Conservation (phyloP, 92 coral and sea anemone species). For the Phymanthus crucifer region DNA sequence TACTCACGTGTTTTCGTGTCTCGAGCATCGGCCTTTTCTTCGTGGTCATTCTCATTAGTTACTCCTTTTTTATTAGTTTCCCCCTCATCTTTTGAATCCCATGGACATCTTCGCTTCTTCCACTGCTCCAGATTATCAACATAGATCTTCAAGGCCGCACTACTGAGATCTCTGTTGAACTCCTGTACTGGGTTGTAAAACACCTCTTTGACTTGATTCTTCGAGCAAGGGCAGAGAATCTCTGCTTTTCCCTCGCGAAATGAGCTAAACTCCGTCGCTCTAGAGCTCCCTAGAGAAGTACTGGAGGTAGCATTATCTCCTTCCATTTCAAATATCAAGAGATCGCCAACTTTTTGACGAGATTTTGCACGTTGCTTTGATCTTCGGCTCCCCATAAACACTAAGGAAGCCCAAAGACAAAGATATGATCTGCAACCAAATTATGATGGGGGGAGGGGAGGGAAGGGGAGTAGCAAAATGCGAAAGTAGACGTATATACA, state of each 20-base stretch:
- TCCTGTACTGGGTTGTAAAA: constrained; percentile 98
- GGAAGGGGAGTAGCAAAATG: not conserved
- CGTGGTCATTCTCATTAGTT: not conserved
- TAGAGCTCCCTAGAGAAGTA: not conserved
- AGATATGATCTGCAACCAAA: not conserved
- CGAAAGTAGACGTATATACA: too few relatives aligned
- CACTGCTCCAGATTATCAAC: constrained; percentile 60
- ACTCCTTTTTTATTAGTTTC: not conserved
- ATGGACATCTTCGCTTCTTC: constrained; percentile 35
- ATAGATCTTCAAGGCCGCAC: constrained; percentile 70
- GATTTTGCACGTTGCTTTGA: not conserved
- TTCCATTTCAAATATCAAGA: constrained; percentile 13
- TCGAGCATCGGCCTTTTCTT: not conserved
- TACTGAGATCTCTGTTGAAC: constrained; percentile 93
- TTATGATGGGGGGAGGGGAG: not conserved
- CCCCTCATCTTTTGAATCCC: not conserved
- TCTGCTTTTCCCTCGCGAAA: constrained; percentile 93
- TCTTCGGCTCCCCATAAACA: not conserved
- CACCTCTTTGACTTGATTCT: constrained; percentile 48
- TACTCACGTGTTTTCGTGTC: not conserved
- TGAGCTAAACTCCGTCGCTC: constrained; percentile 15
- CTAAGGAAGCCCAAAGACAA: constrained; percentile 5
- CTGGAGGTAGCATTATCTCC: not conserved
- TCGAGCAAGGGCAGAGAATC: constrained; percentile 76
- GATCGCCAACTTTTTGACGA: not conserved